Evolutionary conservation across 2,797 vertebrate species (phyloP).

Genomic region (Spondyliosoma cantharus): DNA sequence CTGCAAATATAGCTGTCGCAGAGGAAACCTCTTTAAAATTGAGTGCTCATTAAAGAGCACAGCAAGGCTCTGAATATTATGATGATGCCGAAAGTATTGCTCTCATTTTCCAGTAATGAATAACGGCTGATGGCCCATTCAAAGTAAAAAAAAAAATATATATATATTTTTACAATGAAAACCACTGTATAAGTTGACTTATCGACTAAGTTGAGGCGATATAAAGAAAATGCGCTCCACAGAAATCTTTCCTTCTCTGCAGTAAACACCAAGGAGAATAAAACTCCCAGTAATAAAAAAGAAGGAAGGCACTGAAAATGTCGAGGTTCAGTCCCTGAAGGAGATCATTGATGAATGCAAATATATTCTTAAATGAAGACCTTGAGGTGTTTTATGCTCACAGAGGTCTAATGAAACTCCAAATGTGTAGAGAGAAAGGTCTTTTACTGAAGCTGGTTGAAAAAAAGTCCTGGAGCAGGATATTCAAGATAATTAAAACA

Average conservation of each 20-base stretch:
- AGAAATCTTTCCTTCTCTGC: not conserved
- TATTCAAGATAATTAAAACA: conserved; percentile 17
- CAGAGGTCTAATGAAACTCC: conserved; percentile 36
- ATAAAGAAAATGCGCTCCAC: not conserved
- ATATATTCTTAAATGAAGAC: conserved; percentile 17
- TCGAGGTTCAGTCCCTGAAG: conserved; percentile 25
- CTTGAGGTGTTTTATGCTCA: conserved; percentile 7
- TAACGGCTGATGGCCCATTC: not conserved
- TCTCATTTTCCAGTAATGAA: not conserved
- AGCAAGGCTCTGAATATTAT: not conserved
- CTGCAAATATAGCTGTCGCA: not conserved
- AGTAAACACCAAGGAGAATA: not conserved
- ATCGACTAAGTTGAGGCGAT: not conserved
- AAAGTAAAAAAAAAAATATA: no score
- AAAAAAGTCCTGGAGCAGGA: not conserved
- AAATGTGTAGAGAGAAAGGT: conserved; percentile 31
- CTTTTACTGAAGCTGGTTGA: conserved; percentile 12
- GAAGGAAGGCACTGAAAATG: conserved; percentile 43
- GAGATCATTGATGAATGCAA: conserved; percentile 20
- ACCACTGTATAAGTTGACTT: not conserved
- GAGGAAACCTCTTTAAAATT: not conserved
- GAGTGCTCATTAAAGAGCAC: not conserved
- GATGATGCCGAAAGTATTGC: not conserved
- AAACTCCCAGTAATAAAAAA: conserved; percentile 19
- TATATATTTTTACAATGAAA: not conserved